Evolutionary conservation across 1,140 invertebrate species (phyloP).

Genomic region (Apis mellifera): DNA sequence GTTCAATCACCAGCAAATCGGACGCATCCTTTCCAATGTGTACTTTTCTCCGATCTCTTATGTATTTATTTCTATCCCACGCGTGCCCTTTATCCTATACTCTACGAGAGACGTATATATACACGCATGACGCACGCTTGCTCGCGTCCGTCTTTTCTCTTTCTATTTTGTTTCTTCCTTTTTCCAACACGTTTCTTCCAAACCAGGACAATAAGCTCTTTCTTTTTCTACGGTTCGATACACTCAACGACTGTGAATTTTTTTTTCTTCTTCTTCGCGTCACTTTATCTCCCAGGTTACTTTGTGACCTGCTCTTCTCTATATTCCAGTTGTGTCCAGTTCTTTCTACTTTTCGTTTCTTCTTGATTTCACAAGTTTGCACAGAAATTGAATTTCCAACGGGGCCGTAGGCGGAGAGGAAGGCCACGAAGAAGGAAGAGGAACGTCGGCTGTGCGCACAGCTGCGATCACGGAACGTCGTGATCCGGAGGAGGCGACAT

Average conservation of each 20-base stretch:
- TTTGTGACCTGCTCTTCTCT: neutral
- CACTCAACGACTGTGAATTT: neutral
- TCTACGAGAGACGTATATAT: neutral
- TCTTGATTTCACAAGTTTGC: slow-evolving; percentile 51
- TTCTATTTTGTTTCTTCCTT: neutral
- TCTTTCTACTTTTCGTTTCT: slow-evolving; percentile 12
- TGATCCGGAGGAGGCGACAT: slow-evolving; percentile 45
- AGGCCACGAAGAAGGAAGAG: neutral
- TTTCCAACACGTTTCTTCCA: neutral
- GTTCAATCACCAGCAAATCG: slow-evolving; percentile 57
- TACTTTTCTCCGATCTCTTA: slow-evolving; percentile 31
- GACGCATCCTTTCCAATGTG: slow-evolving; percentile 41
- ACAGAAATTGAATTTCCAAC: slow-evolving; percentile 59
- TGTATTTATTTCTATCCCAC: neutral
- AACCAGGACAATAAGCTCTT: neutral
- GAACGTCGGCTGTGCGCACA: slow-evolving; percentile 2
- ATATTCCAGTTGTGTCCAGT: too few species aligned
- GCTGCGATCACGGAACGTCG: slow-evolving; percentile 44
- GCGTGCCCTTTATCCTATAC: slow-evolving; percentile 23
- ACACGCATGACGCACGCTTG: neutral
- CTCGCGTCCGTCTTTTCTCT: neutral
- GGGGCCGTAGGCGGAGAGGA: neutral
- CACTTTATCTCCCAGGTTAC: neutral
- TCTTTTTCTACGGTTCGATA: slow-evolving; percentile 12
- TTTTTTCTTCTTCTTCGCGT: neutral